Base-by-base conservation (phyloP, 1,140 invertebrate species). In the Adoxophyes honmai region DNA sequence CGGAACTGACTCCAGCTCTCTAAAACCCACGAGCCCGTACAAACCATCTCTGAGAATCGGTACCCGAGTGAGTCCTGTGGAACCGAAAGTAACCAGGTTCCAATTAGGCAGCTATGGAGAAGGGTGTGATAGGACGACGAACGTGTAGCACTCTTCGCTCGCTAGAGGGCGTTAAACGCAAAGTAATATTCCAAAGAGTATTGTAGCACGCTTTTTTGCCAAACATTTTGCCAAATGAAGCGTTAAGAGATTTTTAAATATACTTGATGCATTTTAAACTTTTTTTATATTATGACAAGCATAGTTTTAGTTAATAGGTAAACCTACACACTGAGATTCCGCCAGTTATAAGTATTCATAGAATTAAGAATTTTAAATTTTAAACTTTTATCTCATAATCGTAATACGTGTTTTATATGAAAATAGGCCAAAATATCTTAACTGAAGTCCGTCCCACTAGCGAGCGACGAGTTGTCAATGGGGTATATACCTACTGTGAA, bases 401-500 rank as follows among this genome's bases (percentile, higher is more conserved):
- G 13, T 35, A 34, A 10, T 15, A 13, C 16, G 13, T 11, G 10
- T 35, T 44, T 39, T 1, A 34, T 16, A 28, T 18, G 9, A 34
- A 39, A 52, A 52, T 52, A 28, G 51, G 34, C 52, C 53, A 39
- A 51, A 11, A 44, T 62, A 39, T 55, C 28, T 56, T 57, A 57
- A 48, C n/a, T 35, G 64, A 61, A 56, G 63, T 84, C 81, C 81
- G 81, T 84, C 81, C 81, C 71, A 64, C 62, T 73, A 84, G 67
- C 64, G 62, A 80, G 70, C 73, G 81, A 75, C 77, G 76, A 68
- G 65, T 69, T 7, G 37, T 56, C 52, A 53, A 21, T 11, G 13
- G 16, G 39, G 39, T 44, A 44, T 34, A 34, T 5, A 34, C 33
- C 9, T 5, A n/a, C 6, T 28, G 21, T 28, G 21, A 28, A 3